Percentiles rank a stretch among this genome's conserved stretches.
Evolutionary conservation across 2,888 invertebrate species (phyloP).

Genomic region (Lumbricus terrestris): DNA sequence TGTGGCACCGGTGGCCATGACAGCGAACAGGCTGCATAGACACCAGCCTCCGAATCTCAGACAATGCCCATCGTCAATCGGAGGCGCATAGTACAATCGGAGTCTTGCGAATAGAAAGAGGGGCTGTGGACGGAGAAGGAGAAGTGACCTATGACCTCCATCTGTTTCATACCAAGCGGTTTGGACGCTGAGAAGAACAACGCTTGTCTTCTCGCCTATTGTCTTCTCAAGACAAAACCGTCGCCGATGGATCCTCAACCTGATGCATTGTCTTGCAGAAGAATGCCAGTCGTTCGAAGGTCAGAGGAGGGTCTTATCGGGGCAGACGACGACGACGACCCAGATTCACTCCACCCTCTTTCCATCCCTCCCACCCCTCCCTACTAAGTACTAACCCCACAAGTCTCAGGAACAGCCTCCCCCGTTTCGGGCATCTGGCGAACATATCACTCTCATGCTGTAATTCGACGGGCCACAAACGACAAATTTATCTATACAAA

Average conservation of each 20-base stretch:
- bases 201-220: not conserved
- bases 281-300: not conserved
- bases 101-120: not conserved
- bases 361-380: not conserved
- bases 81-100: not conserved
- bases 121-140: not conserved
- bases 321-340: not conserved
- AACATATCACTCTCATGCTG: not conserved
- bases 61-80: not conserved
- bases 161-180: not conserved
- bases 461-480: not conserved
- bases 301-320: not conserved
- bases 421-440: not conserved
- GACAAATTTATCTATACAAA: not conserved
- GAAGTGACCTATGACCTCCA: not conserved
- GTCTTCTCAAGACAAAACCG: not conserved
- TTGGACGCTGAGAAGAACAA: not conserved
- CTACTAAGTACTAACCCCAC: not conserved
- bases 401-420: not conserved
- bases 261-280: not conserved
- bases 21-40: not conserved
- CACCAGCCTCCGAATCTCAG: not conserved
- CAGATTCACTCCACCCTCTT: not conserved
- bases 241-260: not conserved
- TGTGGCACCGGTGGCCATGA: not conserved